Conservation (phyloP, 2,888 invertebrate species). For the Lithodes maja region DNA sequence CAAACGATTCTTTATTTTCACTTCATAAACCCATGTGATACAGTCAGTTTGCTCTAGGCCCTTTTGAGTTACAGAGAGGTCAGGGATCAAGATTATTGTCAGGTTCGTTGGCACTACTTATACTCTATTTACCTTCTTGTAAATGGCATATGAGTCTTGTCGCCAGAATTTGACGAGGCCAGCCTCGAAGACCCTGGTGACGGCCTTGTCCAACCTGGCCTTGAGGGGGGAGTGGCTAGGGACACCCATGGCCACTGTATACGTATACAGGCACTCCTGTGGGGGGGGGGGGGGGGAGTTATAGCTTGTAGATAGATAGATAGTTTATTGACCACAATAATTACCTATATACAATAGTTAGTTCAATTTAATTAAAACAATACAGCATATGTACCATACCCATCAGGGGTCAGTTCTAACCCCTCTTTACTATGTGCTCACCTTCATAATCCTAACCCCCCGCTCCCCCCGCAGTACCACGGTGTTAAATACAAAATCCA, state of each 20-base stretch:
- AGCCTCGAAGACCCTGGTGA: slow-evolving; percentile 47
- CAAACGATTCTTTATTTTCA: too few species aligned
- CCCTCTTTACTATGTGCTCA: not conserved
- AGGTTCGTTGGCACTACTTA: not conserved
- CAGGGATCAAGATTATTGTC: too few species aligned
- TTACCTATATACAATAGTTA: too few species aligned
- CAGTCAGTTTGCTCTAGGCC: too few species aligned
- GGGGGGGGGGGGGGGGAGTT: not conserved
- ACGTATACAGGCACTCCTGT: slow-evolving; percentile 59
- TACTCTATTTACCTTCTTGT: not conserved
- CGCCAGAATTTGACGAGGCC: slow-evolving; percentile 53
- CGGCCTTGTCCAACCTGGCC: slow-evolving; percentile 26
- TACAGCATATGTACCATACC: too few species aligned
- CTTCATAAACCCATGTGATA: too few species aligned
- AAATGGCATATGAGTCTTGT: slow-evolving; percentile 23
- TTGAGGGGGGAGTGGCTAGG: slow-evolving; percentile 56
- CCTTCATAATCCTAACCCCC: slow-evolving; percentile 1
- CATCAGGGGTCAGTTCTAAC: not conserved
- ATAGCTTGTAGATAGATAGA: not conserved
- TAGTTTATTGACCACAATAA: too few species aligned
- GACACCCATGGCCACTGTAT: slow-evolving; percentile 45
- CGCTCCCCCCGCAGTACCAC: not conserved
- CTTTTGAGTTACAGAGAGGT: too few species aligned
- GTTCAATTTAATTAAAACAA: too few species aligned
- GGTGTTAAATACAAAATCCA: not conserved